These are phyloP conservation scores for Escarpia spicata DNA, from an alignment of 2,888 invertebrate species.

Conservation along the genomic window DNA sequence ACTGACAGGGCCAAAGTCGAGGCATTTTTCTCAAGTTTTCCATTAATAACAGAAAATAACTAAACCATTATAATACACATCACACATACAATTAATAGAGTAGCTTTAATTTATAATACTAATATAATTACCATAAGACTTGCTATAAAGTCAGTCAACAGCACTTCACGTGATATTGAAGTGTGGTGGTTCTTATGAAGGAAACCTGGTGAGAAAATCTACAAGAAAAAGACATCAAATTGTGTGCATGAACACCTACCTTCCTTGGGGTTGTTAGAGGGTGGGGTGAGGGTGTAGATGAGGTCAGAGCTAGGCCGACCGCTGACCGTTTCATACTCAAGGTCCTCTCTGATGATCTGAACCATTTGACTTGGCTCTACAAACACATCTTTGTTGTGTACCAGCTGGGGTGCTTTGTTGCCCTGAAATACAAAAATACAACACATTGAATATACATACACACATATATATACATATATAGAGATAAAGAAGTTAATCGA, in stretches of 20 bases:
- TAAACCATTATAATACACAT: too few relatives aligned
- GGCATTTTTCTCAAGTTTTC: too few relatives aligned
- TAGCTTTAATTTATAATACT: too few relatives aligned
- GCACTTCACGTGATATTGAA: too few relatives aligned
- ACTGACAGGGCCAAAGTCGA: too few relatives aligned
- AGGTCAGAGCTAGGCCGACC: not conserved
- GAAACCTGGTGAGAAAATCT: conserved; percentile 34
- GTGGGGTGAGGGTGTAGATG: conserved; percentile 44
- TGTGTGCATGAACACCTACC: conserved; percentile 42
- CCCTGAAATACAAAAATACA: conserved; percentile 44
- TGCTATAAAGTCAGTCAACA: too few relatives aligned
- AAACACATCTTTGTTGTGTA: conserved; percentile 50
- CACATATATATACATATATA: too few relatives aligned
- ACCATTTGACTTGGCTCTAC: conserved; percentile 40
- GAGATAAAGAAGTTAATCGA: conserved; percentile 40
- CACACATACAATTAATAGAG: too few relatives aligned
- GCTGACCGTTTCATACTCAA: conserved; percentile 1
- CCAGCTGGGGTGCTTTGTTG: conserved; percentile 48
- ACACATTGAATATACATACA: too few relatives aligned
- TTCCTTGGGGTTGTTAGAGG: conserved; percentile 51
- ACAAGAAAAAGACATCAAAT: not conserved
- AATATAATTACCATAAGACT: too few relatives aligned
- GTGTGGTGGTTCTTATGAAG: not conserved
- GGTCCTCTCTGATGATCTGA: conserved; percentile 38
- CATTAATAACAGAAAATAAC: too few relatives aligned